Base-by-base conservation (phyloP, 2,888 invertebrate species). In the Sarcophaga caerulescens region DNA sequence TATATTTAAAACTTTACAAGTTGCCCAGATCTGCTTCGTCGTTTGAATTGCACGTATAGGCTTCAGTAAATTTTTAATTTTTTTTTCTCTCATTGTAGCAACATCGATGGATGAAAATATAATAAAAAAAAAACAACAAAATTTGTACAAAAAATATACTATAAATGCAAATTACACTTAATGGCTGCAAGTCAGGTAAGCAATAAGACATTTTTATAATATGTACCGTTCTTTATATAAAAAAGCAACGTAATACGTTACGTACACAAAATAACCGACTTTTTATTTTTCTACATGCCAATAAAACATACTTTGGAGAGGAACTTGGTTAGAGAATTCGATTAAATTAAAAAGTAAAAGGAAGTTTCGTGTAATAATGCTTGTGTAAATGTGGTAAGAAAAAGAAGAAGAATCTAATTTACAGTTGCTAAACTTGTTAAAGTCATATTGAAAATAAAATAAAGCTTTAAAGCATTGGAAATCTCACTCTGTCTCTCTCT, bases 121-220 rank as follows among this genome's bases (percentile, higher is more conserved):
- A 35, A 35, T 35, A 35, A 6, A 35, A 35, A 35, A 35, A 35
- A 35, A 10, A 35, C 23, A 5, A 6, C 1, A 35, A 35, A 35
- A 8, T 35, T 10, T 35, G 62, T 69, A 47, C 63, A 66, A 10
- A 47, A 77, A 84, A 75, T 66, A 70, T 68, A 80, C 74, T 86
- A 80, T 83, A 88, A 85, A 89, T 88, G 88, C 87, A 89, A 89
- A 89, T 89, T 89, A 85, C 75, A 84, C 86, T 79, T 89, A 89
- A 89, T 89, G 83, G 89, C 87, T 84, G 85, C 80, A 76, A 85
- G 88, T 88, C 87, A 87, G 79, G 83, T 84, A 78, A 88, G 81
- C 74, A 81, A 81, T 81, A 74, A 82, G 68, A 76, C 47, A 74
- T 69, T 73, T 77, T 78, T 70, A 21, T 69, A 78, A 85, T 63